Percentiles rank a stretch among this genome's conserved stretches.
phyloP scores from a whole-genome alignment of 1,140 invertebrate species.

The Harlomillsia oculata region DNA sequence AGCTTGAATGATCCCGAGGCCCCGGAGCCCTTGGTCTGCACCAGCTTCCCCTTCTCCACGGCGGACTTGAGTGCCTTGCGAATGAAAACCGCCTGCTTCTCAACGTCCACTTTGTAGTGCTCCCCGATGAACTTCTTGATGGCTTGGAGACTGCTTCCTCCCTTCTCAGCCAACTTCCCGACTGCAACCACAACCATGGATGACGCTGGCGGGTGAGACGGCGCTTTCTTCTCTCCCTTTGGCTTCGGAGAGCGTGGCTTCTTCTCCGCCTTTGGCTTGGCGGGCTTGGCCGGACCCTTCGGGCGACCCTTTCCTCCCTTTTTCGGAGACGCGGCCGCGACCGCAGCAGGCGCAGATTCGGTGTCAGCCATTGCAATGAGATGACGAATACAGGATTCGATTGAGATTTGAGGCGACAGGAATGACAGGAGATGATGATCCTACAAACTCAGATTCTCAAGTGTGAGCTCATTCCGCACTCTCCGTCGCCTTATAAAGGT shows the following conservation, averaged over 20 bases:
- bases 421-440: too few relatives aligned
- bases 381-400: too few relatives aligned
- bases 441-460: too few relatives aligned
- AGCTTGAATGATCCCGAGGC: conserved; percentile 38
- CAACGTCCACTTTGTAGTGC: conserved; percentile 39
- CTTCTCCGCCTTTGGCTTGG: neutral
- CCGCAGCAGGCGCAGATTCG: neutral
- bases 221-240: conserved; percentile 33
- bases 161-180: conserved; percentile 37
- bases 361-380: conserved; percentile 14
- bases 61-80: conserved; percentile 48
- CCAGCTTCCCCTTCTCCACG: conserved; percentile 33
- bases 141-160: conserved; percentile 38
- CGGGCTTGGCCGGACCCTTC: neutral
- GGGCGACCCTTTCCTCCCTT: neutral
- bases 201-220: conserved; percentile 39
- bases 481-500: too few relatives aligned
- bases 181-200: conserved; percentile 42
- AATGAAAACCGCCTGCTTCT: conserved; percentile 35
- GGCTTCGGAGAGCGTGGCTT: conserved; percentile 15
- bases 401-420: too few relatives aligned
- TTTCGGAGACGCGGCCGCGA: neutral
- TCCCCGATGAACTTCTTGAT: conserved; percentile 40
- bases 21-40: conserved; percentile 38
- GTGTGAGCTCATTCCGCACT: too few relatives aligned